These are phyloP conservation scores for Pelosia muscerda DNA, from an alignment of 2,888 invertebrate genomes.

Conservation along the genomic window DNA sequence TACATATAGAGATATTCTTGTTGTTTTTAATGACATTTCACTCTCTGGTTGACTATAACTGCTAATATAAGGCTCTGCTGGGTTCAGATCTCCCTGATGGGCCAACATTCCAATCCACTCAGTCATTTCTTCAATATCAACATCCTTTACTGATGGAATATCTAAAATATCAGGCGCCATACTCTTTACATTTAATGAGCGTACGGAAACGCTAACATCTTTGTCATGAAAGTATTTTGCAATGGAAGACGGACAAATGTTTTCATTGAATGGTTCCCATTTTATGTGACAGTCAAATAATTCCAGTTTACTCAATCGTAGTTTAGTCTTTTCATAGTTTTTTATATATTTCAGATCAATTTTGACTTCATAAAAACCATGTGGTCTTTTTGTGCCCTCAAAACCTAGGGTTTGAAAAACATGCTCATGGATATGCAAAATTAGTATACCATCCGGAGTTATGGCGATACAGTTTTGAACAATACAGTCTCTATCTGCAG, in stretches of 20 bases:
- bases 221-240: slow-evolving; percentile 77
- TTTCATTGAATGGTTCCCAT: slow-evolving; percentile 72
- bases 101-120: slow-evolving; percentile 81
- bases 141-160: slow-evolving; percentile 69
- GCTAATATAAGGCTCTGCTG: slow-evolving; percentile 71
- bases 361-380: slow-evolving; percentile 70
- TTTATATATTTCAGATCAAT: slow-evolving; percentile 69
- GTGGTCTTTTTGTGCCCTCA: slow-evolving; percentile 71
- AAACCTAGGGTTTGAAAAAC: slow-evolving; percentile 78
- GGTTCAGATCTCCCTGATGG: slow-evolving; percentile 60
- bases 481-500: slow-evolving; percentile 69
- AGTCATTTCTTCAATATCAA: slow-evolving; percentile 70
- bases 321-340: slow-evolving; percentile 57
- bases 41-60: slow-evolving; percentile 72
- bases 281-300: slow-evolving; percentile 65
- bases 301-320: slow-evolving; percentile 64
- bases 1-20: slow-evolving; percentile 67
- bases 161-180: slow-evolving; percentile 63
- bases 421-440: slow-evolving; percentile 67
- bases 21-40: slow-evolving; percentile 62
- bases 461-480: slow-evolving; percentile 73
- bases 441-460: slow-evolving; percentile 73
- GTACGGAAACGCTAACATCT: slow-evolving; percentile 59
- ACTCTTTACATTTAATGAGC: slow-evolving; percentile 53
- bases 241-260: slow-evolving; percentile 77